These are phyloP conservation scores for Schmidtea mediterranea DNA, from an alignment of 1,140 invertebrate species.

Conservation along the genomic window DNA sequence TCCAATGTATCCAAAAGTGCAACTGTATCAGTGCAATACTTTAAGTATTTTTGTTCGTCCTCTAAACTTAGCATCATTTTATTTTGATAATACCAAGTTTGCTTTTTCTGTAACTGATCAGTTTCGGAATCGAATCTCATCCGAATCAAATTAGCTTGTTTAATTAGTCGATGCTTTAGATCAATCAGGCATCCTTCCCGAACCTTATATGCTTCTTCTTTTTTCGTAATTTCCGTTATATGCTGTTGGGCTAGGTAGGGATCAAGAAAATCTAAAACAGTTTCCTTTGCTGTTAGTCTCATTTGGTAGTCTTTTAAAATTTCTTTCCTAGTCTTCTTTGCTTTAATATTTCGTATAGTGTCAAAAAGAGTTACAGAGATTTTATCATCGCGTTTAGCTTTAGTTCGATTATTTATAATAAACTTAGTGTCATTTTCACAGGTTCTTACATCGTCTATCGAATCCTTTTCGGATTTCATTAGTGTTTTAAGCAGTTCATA, in stretches of 20 bases:
- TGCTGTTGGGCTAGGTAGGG: conserved; percentile 25
- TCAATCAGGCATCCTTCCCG: conserved; percentile 24
- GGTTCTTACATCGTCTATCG: conserved; percentile 15
- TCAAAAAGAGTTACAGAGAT: conserved; percentile 25
- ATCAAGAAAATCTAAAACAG: conserved; percentile 26
- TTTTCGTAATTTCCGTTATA: conserved; percentile 18
- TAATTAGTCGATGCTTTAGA: conserved; percentile 24
- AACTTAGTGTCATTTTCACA: conserved; percentile 20
- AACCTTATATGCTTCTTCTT: conserved; percentile 17
- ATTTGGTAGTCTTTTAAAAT: conserved; percentile 19
- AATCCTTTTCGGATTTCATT: conserved; percentile 17
- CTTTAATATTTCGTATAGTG: conserved; percentile 26
- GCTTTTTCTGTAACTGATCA: conserved; percentile 24
- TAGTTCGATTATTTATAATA: conserved; percentile 17
- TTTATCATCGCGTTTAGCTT: conserved; percentile 19
- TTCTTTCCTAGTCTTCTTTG: conserved; percentile 23
- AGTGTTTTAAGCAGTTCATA: conserved; percentile 20
- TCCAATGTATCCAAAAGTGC: conserved; percentile 27
- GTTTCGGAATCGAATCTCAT: conserved; percentile 28
- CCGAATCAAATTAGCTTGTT: conserved; percentile 28
- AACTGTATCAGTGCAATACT: conserved; percentile 26
- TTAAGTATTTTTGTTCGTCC: conserved; percentile 26
- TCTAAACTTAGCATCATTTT: conserved; percentile 25
- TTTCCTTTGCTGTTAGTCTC: conserved; percentile 23
- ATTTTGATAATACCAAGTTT: conserved; percentile 27